These are phyloP conservation scores for Nymphicus hollandicus DNA, from an alignment of 2,113 vertebrate genomes.

Conservation along the genomic window DNA sequence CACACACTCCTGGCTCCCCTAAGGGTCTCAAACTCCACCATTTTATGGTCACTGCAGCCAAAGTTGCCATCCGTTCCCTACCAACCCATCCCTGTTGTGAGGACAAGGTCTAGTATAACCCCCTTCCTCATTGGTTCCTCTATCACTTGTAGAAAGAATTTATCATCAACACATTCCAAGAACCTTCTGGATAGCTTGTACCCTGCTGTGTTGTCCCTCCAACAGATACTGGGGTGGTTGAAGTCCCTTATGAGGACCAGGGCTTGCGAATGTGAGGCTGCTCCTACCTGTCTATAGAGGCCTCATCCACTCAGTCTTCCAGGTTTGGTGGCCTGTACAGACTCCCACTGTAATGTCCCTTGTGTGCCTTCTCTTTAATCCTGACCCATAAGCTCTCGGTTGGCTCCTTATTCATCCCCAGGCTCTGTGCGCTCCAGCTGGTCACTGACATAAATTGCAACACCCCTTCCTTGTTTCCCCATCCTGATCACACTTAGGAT, in stretches of 20 bases:
- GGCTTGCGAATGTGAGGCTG: not conserved
- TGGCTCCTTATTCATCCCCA: not conserved
- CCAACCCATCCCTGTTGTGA: not conserved
- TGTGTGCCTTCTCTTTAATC: not conserved
- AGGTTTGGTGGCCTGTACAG: not conserved
- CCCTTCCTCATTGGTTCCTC: not conserved
- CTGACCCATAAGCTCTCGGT: not conserved
- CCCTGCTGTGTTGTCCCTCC: not conserved
- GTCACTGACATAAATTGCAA: not conserved
- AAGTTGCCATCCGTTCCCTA: not conserved
- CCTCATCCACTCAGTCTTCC: not conserved
- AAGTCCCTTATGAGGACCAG: not conserved
- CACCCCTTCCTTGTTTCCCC: not conserved
- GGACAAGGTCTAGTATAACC: not conserved
- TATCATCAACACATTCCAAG: not conserved
- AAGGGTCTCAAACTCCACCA: not conserved
- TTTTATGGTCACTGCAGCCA: not conserved
- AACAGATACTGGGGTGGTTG: not conserved
- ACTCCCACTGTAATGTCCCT: not conserved
- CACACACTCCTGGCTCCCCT: not conserved
- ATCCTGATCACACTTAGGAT: not conserved
- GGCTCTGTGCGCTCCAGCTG: not conserved
- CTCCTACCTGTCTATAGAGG: not conserved
- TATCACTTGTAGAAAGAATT: not conserved
- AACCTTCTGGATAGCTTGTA: not conserved